These are phyloP conservation scores for Coluber constrictor DNA, from an alignment of 2,797 vertebrate species.

Conservation along the genomic window DNA sequence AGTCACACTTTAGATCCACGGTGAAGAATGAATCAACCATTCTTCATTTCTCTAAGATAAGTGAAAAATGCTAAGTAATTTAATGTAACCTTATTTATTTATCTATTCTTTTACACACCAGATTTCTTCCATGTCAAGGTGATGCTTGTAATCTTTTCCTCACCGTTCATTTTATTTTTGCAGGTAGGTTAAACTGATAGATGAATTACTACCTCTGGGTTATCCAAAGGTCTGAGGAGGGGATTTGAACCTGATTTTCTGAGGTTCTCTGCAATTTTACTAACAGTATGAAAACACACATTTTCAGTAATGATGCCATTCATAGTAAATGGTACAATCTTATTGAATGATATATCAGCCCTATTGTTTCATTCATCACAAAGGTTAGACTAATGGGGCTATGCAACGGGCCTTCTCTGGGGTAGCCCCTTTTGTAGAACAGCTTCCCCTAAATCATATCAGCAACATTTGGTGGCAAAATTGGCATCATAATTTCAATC, in stretches of 20 bases:
- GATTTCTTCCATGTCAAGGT: not conserved
- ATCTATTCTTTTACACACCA: not conserved
- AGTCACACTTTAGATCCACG: not conserved
- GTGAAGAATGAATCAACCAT: not conserved
- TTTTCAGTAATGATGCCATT: not conserved
- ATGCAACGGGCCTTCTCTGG: not conserved
- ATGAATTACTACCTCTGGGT: not conserved
- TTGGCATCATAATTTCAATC: not conserved
- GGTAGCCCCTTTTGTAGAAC: not conserved
- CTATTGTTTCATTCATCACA: not conserved
- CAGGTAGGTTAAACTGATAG: not conserved
- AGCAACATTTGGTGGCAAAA: not conserved
- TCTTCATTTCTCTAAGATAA: not conserved
- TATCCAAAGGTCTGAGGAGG: not conserved
- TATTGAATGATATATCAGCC: not conserved
- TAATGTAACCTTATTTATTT: not conserved
- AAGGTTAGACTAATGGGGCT: not conserved
- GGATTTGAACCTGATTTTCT: not conserved
- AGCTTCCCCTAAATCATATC: not conserved
- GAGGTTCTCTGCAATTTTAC: not conserved
- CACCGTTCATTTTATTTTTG: not conserved
- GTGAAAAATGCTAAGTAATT: not conserved
- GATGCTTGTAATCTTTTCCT: not conserved
- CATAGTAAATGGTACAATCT: not conserved
- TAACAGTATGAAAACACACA: too few relatives aligned